Evolutionary conservation across 2,797 vertebrate species (phyloP).

Genomic region (Passerculus sandwichensis): DNA sequence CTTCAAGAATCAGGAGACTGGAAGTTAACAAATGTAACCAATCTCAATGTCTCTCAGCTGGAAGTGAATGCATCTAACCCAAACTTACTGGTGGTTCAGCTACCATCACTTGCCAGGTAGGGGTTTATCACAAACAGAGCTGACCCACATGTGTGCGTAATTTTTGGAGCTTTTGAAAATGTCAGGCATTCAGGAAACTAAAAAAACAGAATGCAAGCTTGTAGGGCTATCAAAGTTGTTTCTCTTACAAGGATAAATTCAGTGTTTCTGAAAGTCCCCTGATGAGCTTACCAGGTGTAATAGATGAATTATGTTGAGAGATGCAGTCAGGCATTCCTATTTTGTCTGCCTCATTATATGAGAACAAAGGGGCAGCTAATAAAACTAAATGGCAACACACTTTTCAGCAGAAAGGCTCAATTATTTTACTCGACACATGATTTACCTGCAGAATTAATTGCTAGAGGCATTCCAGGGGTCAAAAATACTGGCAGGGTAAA

Average conservation of each 20-base stretch:
- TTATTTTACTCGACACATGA: constrained; percentile 35
- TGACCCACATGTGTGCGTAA: background rate
- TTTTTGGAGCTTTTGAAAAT: background rate
- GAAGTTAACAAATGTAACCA: constrained; percentile 50
- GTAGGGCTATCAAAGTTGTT: background rate
- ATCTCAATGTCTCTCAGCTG: constrained; percentile 12
- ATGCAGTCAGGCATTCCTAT: constrained; percentile 7
- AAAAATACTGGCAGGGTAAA: constrained; percentile 6
- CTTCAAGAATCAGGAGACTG: constrained; percentile 51
- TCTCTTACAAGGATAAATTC: background rate
- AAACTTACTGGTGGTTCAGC: constrained; percentile 66
- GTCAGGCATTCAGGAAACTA: background rate
- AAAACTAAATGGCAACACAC: constrained; percentile 17
- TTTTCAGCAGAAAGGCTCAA: constrained; percentile 3
- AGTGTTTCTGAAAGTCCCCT: background rate
- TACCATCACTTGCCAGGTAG: constrained; percentile 68
- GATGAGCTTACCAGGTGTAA: background rate
- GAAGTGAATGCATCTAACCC: constrained; percentile 39
- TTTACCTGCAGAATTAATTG: constrained; percentile 52
- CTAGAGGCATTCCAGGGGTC: background rate
- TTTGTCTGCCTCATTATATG: constrained; percentile 40
- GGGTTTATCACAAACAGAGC: background rate
- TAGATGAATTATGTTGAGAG: constrained; percentile 7
- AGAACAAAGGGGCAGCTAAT: constrained; percentile 28
- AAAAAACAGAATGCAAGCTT: background rate